Evolutionary conservation across 2,888 invertebrate genomes (phyloP).

Genomic region (Tetragnatha montana): DNA sequence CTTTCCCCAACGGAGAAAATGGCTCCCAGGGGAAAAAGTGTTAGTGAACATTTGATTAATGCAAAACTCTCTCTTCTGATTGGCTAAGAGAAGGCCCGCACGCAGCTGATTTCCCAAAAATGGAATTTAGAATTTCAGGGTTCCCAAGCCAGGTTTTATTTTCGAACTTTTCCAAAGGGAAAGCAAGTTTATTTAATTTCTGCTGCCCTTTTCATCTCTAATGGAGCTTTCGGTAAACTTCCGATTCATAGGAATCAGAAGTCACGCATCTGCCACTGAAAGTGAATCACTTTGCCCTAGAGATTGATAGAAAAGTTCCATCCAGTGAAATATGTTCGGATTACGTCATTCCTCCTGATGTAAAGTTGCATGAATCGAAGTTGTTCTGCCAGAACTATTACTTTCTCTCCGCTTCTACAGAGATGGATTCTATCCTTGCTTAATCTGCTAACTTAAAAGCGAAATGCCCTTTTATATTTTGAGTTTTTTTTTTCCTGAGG

Average conservation of each 20-base stretch:
- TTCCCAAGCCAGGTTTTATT: background rate
- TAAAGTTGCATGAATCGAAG: background rate
- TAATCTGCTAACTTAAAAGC: background rate
- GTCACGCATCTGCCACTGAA: constrained; percentile 23
- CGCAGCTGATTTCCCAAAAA: constrained; percentile 13
- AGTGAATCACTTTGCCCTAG: constrained; percentile 6
- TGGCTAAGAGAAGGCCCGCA: constrained; percentile 21
- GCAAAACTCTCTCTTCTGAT: constrained; percentile 23
- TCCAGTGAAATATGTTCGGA: background rate
- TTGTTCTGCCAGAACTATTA: background rate
- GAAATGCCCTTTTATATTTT: background rate
- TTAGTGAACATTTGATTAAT: constrained; percentile 39
- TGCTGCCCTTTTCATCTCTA: background rate
- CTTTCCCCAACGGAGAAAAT: background rate
- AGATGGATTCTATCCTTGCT: background rate
- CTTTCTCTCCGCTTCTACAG: background rate
- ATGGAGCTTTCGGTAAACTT: constrained; percentile 27
- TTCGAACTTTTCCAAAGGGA: background rate
- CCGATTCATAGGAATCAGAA: background rate
- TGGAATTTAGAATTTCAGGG: constrained; percentile 37
- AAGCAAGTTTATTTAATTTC: constrained; percentile 24
- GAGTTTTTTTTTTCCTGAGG: background rate
- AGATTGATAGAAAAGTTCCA: background rate
- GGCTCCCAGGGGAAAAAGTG: constrained; percentile 17
- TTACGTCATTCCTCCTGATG: background rate